Percentiles rank a stretch among this genome's conserved stretches.
Evolutionary conservation across 2,113 vertebrate species (phyloP).

Genomic region (Apteryx mantelli): DNA sequence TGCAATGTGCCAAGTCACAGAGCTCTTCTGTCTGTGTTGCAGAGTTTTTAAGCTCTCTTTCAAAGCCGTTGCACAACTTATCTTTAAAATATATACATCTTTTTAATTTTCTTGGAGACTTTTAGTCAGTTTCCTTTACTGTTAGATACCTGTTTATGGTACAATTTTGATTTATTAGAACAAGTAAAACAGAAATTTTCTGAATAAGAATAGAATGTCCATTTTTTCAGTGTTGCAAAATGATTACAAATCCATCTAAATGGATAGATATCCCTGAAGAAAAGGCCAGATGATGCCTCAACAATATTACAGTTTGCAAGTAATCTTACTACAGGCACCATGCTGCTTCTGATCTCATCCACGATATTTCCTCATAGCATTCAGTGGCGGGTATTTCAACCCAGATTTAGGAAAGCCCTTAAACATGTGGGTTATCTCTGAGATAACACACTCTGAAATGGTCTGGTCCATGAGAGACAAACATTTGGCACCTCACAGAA

Average conservation of each 20-base stretch:
- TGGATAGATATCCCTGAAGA: background rate
- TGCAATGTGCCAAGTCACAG: background rate
- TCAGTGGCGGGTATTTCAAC: background rate
- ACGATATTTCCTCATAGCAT: accelerated
- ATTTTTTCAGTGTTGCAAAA: background rate
- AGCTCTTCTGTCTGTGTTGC: background rate
- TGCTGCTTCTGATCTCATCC: background rate
- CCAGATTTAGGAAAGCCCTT: background rate
- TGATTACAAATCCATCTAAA: background rate
- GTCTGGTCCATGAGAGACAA: background rate
- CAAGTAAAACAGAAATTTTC: background rate
- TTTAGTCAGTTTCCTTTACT: background rate
- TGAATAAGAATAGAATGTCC: background rate
- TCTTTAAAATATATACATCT: background rate
- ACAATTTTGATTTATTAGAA: background rate
- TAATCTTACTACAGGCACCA: background rate
- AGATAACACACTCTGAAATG: background rate
- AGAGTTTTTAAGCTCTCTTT: background rate
- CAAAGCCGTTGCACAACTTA: background rate
- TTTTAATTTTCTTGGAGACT: background rate
- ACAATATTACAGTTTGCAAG: background rate
- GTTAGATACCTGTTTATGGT: background rate
- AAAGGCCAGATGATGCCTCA: background rate
- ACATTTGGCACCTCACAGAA: background rate
- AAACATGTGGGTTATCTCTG: background rate